A percentile compares a stretch with the other conserved stretches of the same genome.
Conservation (phyloP, 2,113 vertebrate genomes). For the Chrysochloris asiatica region DNA sequence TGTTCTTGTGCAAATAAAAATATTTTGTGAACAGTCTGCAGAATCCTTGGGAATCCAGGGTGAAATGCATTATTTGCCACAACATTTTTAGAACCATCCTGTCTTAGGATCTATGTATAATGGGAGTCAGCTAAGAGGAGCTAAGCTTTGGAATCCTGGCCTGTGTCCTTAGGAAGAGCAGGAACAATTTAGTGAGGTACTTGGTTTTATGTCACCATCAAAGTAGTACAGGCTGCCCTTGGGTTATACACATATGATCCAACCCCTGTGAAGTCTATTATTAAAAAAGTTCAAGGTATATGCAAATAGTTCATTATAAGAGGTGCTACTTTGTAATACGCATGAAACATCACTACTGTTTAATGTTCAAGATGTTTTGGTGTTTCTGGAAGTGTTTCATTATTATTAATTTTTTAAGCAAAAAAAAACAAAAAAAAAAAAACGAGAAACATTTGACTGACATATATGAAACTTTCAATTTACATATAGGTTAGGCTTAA, state of each 20-base stretch:
- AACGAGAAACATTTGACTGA: not conserved
- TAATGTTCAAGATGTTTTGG: not conserved
- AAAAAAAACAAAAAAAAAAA: not conserved
- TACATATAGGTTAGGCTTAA: not conserved
- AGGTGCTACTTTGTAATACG: not conserved
- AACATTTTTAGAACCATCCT: not conserved
- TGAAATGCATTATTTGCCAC: not conserved
- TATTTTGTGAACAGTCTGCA: not conserved
- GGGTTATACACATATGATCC: not conserved
- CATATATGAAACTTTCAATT: not conserved
- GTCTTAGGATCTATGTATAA: not conserved
- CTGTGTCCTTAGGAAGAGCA: constrained; percentile 9
- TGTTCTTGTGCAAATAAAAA: not conserved
- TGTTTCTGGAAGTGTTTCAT: not conserved
- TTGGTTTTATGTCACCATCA: not conserved
- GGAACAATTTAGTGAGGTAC: not conserved
- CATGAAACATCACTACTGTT: not conserved
- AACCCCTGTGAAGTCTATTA: not conserved
- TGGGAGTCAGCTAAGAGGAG: not conserved
- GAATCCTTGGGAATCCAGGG: not conserved
- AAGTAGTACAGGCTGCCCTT: no score
- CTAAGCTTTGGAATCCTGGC: not conserved
- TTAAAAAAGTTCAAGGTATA: not conserved
- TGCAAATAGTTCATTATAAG: not conserved
- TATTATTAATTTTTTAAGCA: not conserved